Evolutionary conservation across 1,140 invertebrate genomes (phyloP), one percentile per base, ranked within the genome.

Genomic region (Drosophila punjabiensis): DNA sequence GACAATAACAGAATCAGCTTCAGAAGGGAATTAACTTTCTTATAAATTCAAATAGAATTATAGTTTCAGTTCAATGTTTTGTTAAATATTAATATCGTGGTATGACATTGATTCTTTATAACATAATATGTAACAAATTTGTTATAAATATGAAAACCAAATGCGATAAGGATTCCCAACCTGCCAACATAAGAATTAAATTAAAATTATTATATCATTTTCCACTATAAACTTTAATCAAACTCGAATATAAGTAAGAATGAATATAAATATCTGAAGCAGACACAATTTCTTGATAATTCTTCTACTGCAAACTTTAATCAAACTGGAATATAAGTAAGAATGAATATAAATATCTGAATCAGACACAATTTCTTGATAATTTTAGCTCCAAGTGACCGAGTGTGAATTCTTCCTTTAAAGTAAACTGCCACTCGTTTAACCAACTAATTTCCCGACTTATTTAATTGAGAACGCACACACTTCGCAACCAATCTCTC

Each of bases 381-480:
- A 56, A 56, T 56, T 56, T 56, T 39, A 56, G 20, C 33, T 24
- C 1, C 9, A 16, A 37, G 14, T 56, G 53, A 8, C 8, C 13
- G 5, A 56, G 53, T 63, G 32, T 28, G 32, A 30, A 33, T 35
- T 33, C 18, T 63, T 62, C 14, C 35, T 66, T 20, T 32, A 20
- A n/a, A 63, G 64, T 11, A 28, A 66, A 45, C 37, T 66, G 58
- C 8, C 56, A 59, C 35, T 59, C 56, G 35, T 53, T 64, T 41
- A 30, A 41, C 35, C 62, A 67, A 67, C 67, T 55, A 52, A 70
- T 65, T 70, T 43, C 32, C 3, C 18, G 28, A 33, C 37, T 33
- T 35, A 68, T 67, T 67, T 18, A 53, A 70, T 70, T 70, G 30
- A 35, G 63, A 70, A 56, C 33, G 48, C 67, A 70, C 18, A 41